Conservation (phyloP, 2,797 vertebrate genomes). For the Miichthys miiuy region DNA sequence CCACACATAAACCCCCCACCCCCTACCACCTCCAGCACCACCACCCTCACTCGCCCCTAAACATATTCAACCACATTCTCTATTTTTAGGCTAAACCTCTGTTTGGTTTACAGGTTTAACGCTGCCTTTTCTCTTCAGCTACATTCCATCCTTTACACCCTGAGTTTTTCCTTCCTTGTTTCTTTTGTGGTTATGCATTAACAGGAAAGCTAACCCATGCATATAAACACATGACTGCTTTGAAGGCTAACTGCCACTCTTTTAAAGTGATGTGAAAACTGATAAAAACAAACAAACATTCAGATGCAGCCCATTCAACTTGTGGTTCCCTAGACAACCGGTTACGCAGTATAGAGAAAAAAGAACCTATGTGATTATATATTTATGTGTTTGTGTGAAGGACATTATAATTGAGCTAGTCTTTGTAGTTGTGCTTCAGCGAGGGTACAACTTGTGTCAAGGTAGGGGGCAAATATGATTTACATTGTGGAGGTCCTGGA, state of each 20-base stretch:
- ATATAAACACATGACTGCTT: constrained; percentile 26
- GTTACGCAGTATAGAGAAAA: not conserved
- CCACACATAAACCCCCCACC: not conserved
- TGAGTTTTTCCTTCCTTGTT: not conserved
- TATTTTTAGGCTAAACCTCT: constrained; percentile 35
- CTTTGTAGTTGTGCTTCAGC: constrained; percentile 8
- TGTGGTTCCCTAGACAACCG: constrained; percentile 51
- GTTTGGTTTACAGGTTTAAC: constrained; percentile 31
- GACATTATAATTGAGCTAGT: not conserved
- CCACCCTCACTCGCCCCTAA: not conserved
- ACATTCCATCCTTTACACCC: not conserved
- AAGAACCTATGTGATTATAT: constrained; percentile 4
- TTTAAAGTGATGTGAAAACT: constrained; percentile 27
- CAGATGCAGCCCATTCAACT: constrained; percentile 28
- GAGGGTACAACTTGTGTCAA: constrained; percentile 17
- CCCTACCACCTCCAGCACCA: not conserved
- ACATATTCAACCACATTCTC: constrained; percentile 9
- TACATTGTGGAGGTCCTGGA: constrained; percentile 88
- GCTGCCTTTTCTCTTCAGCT: constrained; percentile 25
- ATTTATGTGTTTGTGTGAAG: not conserved
- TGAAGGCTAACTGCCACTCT: constrained; percentile 30
- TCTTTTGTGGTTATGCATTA: constrained; percentile 63
- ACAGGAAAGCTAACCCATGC: constrained; percentile 54
- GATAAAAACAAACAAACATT: constrained; percentile 31
- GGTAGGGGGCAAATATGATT: constrained; percentile 67